A percentile compares a stretch with the other conserved stretches of the same genome.
phyloP scores from a whole-genome alignment of 2,113 vertebrate species.

The Peromyscus leucopus region DNA sequence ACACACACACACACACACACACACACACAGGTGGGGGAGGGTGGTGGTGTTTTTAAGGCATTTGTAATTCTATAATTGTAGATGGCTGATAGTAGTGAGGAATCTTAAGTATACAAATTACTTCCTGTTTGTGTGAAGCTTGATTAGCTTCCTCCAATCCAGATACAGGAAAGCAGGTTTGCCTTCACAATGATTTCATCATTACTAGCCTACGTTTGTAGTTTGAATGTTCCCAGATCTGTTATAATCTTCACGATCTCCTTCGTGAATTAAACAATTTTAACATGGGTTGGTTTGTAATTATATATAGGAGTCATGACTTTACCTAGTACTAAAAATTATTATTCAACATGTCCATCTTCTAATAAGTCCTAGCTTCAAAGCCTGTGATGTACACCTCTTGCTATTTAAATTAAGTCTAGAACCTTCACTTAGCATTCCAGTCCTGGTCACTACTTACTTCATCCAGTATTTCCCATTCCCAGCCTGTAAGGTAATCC shows the following conservation, averaged over 20 bases:
- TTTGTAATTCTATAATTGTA: background rate
- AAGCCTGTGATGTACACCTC: background rate
- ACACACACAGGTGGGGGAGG: background rate
- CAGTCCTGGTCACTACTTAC: background rate
- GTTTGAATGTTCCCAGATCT: background rate
- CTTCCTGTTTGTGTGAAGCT: background rate
- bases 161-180: background rate
- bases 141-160: background rate
- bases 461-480: background rate
- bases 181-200: background rate
- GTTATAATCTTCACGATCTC: background rate
- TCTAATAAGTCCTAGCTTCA: background rate
- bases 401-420: background rate
- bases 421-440: background rate
- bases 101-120: background rate
- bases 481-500: background rate
- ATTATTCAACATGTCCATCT: background rate
- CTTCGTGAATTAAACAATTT: background rate
- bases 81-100: background rate
- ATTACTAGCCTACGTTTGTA: background rate
- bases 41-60: background rate
- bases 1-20: background rate
- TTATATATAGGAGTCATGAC: background rate
- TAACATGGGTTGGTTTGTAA: background rate
- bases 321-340: background rate